A percentile compares a stretch with the other conserved stretches of the same genome.
Evolutionary conservation across 2,797 vertebrate genomes (phyloP).

Genomic region (Sphaeramia orbicularis): DNA sequence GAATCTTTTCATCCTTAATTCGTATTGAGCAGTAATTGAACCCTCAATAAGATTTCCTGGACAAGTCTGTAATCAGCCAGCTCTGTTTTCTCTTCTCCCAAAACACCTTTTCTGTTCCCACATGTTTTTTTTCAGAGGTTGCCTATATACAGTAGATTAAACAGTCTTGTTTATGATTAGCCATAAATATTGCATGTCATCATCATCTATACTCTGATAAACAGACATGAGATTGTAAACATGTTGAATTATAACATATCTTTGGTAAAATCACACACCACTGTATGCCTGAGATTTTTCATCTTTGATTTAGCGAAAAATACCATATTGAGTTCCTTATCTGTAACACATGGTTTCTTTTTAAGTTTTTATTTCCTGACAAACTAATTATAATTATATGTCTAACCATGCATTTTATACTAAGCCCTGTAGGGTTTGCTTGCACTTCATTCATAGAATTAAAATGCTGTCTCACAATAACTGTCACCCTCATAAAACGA

Average conservation of each 20-base stretch:
- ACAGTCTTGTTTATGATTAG: slow-evolving; percentile 13
- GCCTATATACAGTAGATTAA: slow-evolving; percentile 1
- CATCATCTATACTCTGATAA: slow-evolving; percentile 24
- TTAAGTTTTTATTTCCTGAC: slow-evolving; percentile 36
- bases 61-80: slow-evolving; percentile 27
- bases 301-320: slow-evolving; percentile 17
- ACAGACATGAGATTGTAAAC: slow-evolving; percentile 32
- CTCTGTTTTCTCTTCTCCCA: slow-evolving; percentile 7
- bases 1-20: slow-evolving; percentile 71
- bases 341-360: slow-evolving; percentile 14
- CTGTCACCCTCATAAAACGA: slow-evolving; percentile 34
- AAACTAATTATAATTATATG: slow-evolving; percentile 50
- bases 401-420: slow-evolving; percentile 62
- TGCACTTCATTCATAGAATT: slow-evolving; percentile 48
- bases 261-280: slow-evolving; percentile 1
- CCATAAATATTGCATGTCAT: slow-evolving; percentile 16
- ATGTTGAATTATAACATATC: slow-evolving; percentile 32
- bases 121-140: slow-evolving; percentile 15
- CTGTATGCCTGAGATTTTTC: no score
- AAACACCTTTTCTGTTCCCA: not conserved
- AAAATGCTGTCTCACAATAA: slow-evolving; percentile 32
- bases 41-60: slow-evolving; percentile 55
- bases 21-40: slow-evolving; percentile 71
- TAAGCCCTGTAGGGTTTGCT: slow-evolving; percentile 50
- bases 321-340: slow-evolving; percentile 15